Conservation (phyloP, 2,113 vertebrate species). For the Mustelus asterias region DNA sequence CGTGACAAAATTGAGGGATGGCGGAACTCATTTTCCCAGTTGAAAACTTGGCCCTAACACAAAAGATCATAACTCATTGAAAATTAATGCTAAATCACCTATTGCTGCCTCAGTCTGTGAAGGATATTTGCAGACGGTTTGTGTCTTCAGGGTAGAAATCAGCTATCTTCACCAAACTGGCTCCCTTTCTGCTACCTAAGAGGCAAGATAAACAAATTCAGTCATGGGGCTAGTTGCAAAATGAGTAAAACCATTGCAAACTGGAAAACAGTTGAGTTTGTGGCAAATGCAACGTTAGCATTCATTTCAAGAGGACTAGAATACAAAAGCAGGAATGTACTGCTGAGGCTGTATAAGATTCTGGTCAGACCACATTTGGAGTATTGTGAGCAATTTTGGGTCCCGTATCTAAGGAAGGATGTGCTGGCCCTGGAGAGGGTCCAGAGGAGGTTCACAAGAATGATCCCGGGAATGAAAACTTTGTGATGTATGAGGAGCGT, state of each 20-base stretch:
- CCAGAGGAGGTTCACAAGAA: too few species aligned
- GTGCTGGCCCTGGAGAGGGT: too few species aligned
- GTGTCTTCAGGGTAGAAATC: slow-evolving; percentile 79
- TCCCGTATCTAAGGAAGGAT: too few species aligned
- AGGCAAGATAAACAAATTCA: not conserved
- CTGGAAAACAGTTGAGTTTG: not conserved
- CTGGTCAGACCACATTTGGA: too few species aligned
- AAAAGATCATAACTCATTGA: not conserved
- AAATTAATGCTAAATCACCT: not conserved
- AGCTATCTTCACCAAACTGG: slow-evolving; percentile 52
- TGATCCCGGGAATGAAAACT: too few species aligned
- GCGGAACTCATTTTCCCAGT: not conserved
- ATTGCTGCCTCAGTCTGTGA: slow-evolving; percentile 41
- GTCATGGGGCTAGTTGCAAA: not conserved
- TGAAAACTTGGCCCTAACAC: not conserved
- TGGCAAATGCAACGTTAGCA: too few species aligned
- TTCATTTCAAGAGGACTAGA: too few species aligned
- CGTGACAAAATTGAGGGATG: not conserved
- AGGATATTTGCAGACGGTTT: slow-evolving; percentile 88
- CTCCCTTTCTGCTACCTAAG: slow-evolving; percentile 48
- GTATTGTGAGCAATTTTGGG: too few species aligned
- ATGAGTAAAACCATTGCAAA: not conserved
- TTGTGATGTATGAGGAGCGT: too few species aligned
- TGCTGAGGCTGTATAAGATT: too few species aligned
- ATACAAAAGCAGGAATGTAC: too few species aligned